A percentile compares a stretch with the other conserved stretches of the same genome.
Conservation (phyloP, 2,888 invertebrate genomes). For the Protodeltote pygarga region DNA sequence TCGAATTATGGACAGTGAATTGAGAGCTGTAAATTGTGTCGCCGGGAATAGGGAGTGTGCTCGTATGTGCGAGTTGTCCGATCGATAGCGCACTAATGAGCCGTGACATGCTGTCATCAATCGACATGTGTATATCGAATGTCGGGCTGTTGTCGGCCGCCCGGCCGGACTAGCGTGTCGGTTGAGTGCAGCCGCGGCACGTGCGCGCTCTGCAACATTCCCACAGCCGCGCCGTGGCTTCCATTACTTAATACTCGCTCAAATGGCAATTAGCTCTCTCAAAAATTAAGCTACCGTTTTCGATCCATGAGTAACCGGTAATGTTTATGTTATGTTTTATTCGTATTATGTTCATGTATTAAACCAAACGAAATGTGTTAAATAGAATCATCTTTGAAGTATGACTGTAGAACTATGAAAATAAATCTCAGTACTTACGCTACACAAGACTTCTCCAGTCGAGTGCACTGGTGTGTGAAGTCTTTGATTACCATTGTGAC, state of each 20-base stretch:
- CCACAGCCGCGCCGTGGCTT: slow-evolving; percentile 6
- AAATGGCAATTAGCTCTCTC: slow-evolving; percentile 52
- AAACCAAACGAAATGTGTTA: not conserved
- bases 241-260: slow-evolving; percentile 27
- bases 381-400: too few relatives aligned
- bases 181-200: slow-evolving; percentile 2
- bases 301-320: slow-evolving; percentile 8
- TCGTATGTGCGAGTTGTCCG: slow-evolving; percentile 39
- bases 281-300: slow-evolving; percentile 24
- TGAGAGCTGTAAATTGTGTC: slow-evolving; percentile 27
- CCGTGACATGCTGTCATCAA: slow-evolving; percentile 65
- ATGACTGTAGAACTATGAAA: too few relatives aligned
- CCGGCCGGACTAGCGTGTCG: not conserved
- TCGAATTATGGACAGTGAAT: slow-evolving; percentile 17
- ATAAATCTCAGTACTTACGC: too few relatives aligned
- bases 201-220: slow-evolving; percentile 10
- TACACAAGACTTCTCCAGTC: too few relatives aligned
- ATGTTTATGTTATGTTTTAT: too few relatives aligned
- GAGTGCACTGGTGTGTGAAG: too few relatives aligned
- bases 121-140: slow-evolving; percentile 59
- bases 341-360: not conserved
- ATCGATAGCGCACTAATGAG: slow-evolving; percentile 79
- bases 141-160: slow-evolving; percentile 1
- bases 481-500: too few relatives aligned
- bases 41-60: slow-evolving; percentile 17